Base-by-base conservation (phyloP, 2,888 invertebrate species). In the Apoderus coryli region DNA sequence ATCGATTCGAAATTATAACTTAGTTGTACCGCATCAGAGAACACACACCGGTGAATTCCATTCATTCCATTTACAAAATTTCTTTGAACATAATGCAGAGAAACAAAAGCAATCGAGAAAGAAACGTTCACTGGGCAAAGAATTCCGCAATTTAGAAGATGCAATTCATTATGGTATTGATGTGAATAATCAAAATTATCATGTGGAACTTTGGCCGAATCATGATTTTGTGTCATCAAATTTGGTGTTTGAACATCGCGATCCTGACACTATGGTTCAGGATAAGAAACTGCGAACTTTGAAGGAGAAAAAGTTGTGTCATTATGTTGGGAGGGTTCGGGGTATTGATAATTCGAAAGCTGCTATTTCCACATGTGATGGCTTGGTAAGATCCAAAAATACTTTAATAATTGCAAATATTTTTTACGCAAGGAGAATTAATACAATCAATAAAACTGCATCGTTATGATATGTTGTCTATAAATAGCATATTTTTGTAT, bases 281-380 rank as follows among this genome's bases (percentile, higher is more conserved):
- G 43, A 52, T 10, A 39, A 52, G 24, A 39, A 44, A 26, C 25
- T 59, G 3, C 42, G 42, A 22, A 45, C 46, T 4, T 34, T 52
- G 13, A 41, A 45, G 25, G 40, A 38, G 5, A 49, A 51, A 6
- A 46, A 45, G 31, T 34, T 54, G 14, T 68, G 67, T 34, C 65
- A 67, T 42, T 71, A 64, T 43, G 60, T 61, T 2, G 70, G 69
- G 3, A 46, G 42, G 22, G 48, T 70, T 10, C 49, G 56, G 26
- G 59, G 58, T 22, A 42, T 53, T 14, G 39, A 49, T 5, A 44
- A 54, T 28, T 67, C 67, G 1, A 57, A 55, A 31, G 67, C 58
- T 0, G 67, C 67, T 2, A 37, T 69, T 10, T 65, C 67, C 3
- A 54, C 65, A 3, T 68, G 67, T 42, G 56, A 47, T 47, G 58